These are phyloP conservation scores for Dinocampus coccinellae DNA, from an alignment of 2,888 invertebrate species.

Conservation along the genomic window DNA sequence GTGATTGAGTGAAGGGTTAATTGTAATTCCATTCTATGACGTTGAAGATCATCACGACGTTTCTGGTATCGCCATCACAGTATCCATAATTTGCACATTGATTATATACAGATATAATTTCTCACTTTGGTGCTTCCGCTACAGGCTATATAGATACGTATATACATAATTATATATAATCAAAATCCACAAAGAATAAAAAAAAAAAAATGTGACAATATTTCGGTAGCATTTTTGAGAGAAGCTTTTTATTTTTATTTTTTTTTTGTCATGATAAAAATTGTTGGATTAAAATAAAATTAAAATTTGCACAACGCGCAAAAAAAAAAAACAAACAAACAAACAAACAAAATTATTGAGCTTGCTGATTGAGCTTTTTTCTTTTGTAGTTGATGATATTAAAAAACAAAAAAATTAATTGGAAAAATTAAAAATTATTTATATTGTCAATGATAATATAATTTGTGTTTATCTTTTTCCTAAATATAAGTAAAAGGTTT, in stretches of 20 bases:
- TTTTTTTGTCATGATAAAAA: not conserved
- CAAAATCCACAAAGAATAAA: too few relatives aligned
- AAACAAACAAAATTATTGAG: too few relatives aligned
- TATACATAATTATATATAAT: not conserved
- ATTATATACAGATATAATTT: constrained; percentile 28
- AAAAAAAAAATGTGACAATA: not conserved
- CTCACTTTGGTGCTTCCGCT: constrained; percentile 43
- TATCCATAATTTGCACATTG: constrained; percentile 41
- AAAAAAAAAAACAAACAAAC: too few relatives aligned
- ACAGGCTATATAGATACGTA: constrained; percentile 6
- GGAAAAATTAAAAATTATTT: not conserved
- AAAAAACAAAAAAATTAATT: too few relatives aligned
- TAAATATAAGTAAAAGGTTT: too few relatives aligned
- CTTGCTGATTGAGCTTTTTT: constrained; percentile 30
- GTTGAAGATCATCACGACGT: constrained; percentile 41
- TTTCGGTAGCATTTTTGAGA: not conserved
- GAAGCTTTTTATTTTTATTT: not conserved
- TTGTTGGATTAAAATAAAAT: constrained; percentile 1
- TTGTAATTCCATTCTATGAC: not conserved
- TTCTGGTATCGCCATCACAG: constrained; percentile 37
- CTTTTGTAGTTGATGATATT: constrained; percentile 32
- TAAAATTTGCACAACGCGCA: not conserved
- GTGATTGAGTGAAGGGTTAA: not conserved
- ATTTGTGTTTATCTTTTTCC: too few relatives aligned
- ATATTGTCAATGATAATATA: not conserved